Evolutionary conservation across 2,113 vertebrate genomes (phyloP).

Genomic region (Sinocyclocheilus grahami): DNA sequence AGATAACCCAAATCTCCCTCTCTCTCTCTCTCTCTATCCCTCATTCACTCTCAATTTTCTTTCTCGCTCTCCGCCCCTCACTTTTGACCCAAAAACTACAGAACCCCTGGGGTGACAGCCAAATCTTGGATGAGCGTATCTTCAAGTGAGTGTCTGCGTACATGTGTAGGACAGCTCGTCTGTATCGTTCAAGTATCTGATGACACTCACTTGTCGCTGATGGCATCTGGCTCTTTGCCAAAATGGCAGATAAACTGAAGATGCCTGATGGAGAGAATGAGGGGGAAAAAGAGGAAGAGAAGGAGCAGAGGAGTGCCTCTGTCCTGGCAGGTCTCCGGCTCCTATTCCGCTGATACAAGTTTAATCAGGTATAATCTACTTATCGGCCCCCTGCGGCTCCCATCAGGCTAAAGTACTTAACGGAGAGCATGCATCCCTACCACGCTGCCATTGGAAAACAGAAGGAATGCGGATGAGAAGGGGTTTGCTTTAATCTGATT

Average conservation of each 20-base stretch:
- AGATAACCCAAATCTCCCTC: conserved; percentile 48
- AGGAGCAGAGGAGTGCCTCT: conserved; percentile 59
- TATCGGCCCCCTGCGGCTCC: conserved; percentile 76
- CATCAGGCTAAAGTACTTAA: conserved; percentile 78
- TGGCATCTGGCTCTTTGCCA: conserved; percentile 75
- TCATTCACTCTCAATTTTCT: conserved; percentile 40
- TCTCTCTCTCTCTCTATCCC: conserved; percentile 17
- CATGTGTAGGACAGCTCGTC: conserved; percentile 49
- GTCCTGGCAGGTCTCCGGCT: conserved; percentile 76
- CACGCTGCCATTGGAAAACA: conserved; percentile 72
- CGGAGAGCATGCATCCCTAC: conserved; percentile 69
- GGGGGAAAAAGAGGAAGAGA: conserved; percentile 26
- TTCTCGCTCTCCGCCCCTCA: conserved; percentile 55
- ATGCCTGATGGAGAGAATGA: conserved; percentile 46
- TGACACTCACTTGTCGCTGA: conserved; percentile 66
- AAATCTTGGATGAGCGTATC: conserved; percentile 37
- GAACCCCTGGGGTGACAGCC: conserved; percentile 64
- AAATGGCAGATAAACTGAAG: conserved; percentile 69
- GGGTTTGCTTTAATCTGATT: conserved; percentile 66
- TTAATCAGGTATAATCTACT: conserved; percentile 86
- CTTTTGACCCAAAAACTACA: conserved; percentile 60
- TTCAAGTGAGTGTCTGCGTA: conserved; percentile 50
- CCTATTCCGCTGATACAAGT: conserved; percentile 80
- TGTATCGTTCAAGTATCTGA: conserved; percentile 63
- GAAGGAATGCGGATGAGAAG: conserved; percentile 65